These are phyloP conservation scores for Cyclophora albipunctata DNA, from an alignment of 2,888 invertebrate genomes.

Conservation along the genomic window DNA sequence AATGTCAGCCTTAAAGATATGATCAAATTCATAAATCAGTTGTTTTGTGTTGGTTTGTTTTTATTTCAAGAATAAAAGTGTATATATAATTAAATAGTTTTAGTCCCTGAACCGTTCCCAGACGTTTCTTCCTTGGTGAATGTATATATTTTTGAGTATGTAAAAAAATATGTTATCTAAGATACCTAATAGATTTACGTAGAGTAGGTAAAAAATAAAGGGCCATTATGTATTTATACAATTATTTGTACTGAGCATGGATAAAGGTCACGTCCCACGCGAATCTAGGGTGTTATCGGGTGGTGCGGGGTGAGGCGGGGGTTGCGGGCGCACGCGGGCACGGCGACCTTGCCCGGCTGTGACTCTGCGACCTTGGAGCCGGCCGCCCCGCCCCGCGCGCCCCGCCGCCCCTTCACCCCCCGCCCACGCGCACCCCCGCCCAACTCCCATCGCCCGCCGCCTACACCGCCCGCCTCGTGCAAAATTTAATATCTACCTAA, in stretches of 20 bases:
- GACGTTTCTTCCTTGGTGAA: too few species aligned
- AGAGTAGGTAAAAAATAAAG: slow-evolving; percentile 17
- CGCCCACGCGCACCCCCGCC: slow-evolving; percentile 40
- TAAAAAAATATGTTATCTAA: too few species aligned
- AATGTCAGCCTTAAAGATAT: too few species aligned
- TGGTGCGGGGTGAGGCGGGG: slow-evolving; percentile 35
- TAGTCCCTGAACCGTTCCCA: too few species aligned
- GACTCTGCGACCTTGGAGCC: slow-evolving; percentile 74
- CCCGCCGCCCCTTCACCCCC: slow-evolving; percentile 26
- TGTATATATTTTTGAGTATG: too few species aligned
- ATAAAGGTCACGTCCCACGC: slow-evolving; percentile 74
- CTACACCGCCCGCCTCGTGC: slow-evolving; percentile 54
- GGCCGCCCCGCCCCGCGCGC: slow-evolving; percentile 31
- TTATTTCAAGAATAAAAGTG: too few species aligned
- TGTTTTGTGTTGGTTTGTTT: too few species aligned
- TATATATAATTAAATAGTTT: too few species aligned
- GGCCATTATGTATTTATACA: slow-evolving; percentile 61
- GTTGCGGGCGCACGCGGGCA: slow-evolving; percentile 65
- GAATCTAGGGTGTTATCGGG: slow-evolving; percentile 61
- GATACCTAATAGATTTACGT: too few species aligned
- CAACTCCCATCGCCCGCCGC: slow-evolving; percentile 33
- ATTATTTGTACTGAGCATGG: slow-evolving; percentile 68
- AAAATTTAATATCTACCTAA: slow-evolving; percentile 56
- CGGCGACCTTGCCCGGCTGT: slow-evolving; percentile 74
- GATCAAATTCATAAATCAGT: too few species aligned